Evolutionary conservation across 1,140 invertebrate species (phyloP), one percentile per base, ranked within the genome.

Genomic region (Rhopalosiphum maidis): DNA sequence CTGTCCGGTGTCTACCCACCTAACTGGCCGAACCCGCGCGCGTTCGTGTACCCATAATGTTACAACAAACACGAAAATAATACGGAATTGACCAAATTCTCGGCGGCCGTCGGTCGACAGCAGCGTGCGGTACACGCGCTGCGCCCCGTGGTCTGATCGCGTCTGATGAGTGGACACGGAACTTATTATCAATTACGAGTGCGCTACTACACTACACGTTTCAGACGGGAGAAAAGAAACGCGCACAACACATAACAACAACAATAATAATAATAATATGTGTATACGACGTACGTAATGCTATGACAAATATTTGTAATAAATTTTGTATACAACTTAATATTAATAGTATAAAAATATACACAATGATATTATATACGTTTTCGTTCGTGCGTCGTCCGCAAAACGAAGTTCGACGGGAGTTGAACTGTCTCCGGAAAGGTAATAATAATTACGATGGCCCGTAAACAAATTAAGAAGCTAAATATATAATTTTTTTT

Each of bases 201-300:
- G 85, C n/a, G 85, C 85, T 87, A 87, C 85, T 25, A 30, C 30
- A 5, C 43, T 87, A 87, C 85, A 46, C 83, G 85, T 87, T 48
- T n/a, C 7, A 0, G 43, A 43, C 85, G 1, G 41, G 41, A 77
- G 60, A 77, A n/a, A 21, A n/a, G 60, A 77, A 77, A 77, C 60
- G n/a, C 60, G 15, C 60, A n/a, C n/a, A n/a, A 77, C 0, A 6
- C 18, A 18, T n/a, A n/a, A n/a, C 9, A 4, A n/a, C 9, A 4
- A 60, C 30, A 60, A n/a, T 60, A 60, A 30, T 4, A n/a, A 60
- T 8, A 7, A 30, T 4, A n/a, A 60, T 8, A 7, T 55, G 23
- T 11, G 55, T 30, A 7, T 68, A 77, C n/a, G 18, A 18, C 1
- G n/a, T 15, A n/a, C n/a, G 30, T 18, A n/a, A n/a, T n/a, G n/a